phyloP scores from a whole-genome alignment of 2,888 invertebrate species.

The Drosophila mimetica region DNA sequence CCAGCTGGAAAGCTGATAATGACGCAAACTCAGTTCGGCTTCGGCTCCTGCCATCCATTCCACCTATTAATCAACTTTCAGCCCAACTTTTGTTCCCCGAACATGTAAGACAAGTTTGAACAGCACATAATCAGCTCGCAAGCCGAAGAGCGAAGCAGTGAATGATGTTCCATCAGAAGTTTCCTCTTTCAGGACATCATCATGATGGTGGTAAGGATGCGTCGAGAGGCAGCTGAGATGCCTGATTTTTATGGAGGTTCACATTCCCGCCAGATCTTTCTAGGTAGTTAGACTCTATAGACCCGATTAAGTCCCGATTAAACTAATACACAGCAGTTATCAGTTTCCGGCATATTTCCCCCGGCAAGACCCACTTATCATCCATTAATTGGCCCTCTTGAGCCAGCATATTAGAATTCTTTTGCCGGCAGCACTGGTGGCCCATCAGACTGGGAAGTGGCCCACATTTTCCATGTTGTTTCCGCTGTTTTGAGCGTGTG shows the following conservation, averaged over 20 bases:
- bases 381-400: slow-evolving; percentile 22
- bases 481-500: slow-evolving; percentile 64
- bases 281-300: too few relatives aligned
- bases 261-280: neutral
- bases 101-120: slow-evolving; percentile 60
- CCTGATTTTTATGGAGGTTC: neutral
- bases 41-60: slow-evolving; percentile 13
- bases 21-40: slow-evolving; percentile 2
- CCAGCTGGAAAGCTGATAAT: slow-evolving; percentile 32
- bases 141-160: slow-evolving; percentile 29
- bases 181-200: slow-evolving; percentile 18
- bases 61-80: slow-evolving; percentile 77
- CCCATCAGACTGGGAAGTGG: slow-evolving; percentile 16
- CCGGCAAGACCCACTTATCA: slow-evolving; percentile 25
- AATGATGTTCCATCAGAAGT: slow-evolving; percentile 63
- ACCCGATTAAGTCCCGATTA: slow-evolving; percentile 1
- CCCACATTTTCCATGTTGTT: slow-evolving; percentile 55
- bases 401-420: slow-evolving; percentile 1
- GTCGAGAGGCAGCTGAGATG: slow-evolving; percentile 8
- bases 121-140: slow-evolving; percentile 68
- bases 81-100: slow-evolving; percentile 61
- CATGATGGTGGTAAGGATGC: slow-evolving; percentile 30
- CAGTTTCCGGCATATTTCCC: slow-evolving; percentile 30
- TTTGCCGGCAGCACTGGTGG: neutral
- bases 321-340: slow-evolving; percentile 18